Percentiles rank a stretch among this genome's conserved stretches.
phyloP scores from a whole-genome alignment of 2,888 invertebrate species.

The Calameuta idolon region DNA sequence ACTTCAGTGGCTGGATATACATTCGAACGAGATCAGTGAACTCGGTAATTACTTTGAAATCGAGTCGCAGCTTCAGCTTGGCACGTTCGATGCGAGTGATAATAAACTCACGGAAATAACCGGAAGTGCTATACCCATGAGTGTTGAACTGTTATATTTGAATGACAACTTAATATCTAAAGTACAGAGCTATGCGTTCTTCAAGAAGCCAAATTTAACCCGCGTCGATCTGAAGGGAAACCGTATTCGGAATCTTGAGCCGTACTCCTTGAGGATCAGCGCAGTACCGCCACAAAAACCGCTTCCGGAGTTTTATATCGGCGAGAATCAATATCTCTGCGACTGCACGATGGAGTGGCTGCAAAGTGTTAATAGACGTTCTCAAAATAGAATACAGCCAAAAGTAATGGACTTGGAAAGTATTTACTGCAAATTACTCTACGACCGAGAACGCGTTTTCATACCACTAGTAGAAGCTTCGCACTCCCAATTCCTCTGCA shows the following conservation, averaged over 20 bases:
- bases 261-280: conserved; percentile 81
- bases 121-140: conserved; percentile 85
- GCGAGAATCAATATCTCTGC: conserved; percentile 88
- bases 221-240: conserved; percentile 86
- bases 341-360: conserved; percentile 94
- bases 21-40: conserved; percentile 84
- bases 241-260: conserved; percentile 80
- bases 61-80: conserved; percentile 81
- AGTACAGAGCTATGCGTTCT: conserved; percentile 88
- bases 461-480: conserved; percentile 83
- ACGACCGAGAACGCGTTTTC: conserved; percentile 80
- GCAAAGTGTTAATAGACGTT: conserved; percentile 81
- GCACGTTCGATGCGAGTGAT: conserved; percentile 85
- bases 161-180: conserved; percentile 85
- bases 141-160: conserved; percentile 81
- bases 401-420: conserved; percentile 85
- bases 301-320: conserved; percentile 85
- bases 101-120: conserved; percentile 86
- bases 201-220: conserved; percentile 87
- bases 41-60: conserved; percentile 88
- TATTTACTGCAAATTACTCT: conserved; percentile 84
- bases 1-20: conserved; percentile 87
- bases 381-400: conserved; percentile 82
- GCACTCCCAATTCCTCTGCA: conserved; percentile 86
- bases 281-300: conserved; percentile 79